Evolutionary conservation across 2,113 vertebrate species (phyloP), one percentile per base, ranked within the genome.

Genomic region (Chaetura pelagica): DNA sequence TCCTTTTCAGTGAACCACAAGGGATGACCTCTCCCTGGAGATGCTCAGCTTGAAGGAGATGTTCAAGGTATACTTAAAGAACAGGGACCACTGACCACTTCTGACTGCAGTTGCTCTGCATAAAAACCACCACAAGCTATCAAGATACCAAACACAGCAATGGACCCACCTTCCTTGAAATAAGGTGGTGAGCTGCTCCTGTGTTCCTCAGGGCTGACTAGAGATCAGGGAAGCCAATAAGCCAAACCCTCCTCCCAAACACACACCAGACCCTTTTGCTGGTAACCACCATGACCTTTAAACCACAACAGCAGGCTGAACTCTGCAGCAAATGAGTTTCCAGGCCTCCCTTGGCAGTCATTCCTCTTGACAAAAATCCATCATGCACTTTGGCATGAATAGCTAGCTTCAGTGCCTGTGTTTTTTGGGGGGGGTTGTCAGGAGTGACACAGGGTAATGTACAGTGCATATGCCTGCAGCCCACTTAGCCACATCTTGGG

Each of bases 331-430:
- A 62, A 86, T 32, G 86, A 78, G 68, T 84, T 87, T 78, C 79
- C 83, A 90, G 79, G 20, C 61, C n/a, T 93, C 85, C 71, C 72
- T 83, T 90, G 85, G 91, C 92, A 92, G 68, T 27, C 49, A 8
- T 81, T 86, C 86, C 81, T 75, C 69, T 35, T 15, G 54, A 93
- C 82, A 78, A 78, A 42, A 96, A 96, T 91, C 61, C 57, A 89
- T 90, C 83, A 81, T 9, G 49, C 69, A 16, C 85, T 94, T 86
- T 92, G 83, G 88, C 85, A 71, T 6, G n/a, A 44, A 29, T 44
- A 91, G 64, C 61, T 29, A 46, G 7, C 20, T 67, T 52, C 85
- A 72, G 73, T 7, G 2, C 5, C 84, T 49, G 21, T 38, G 62
- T 27, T 89, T 94, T 59, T 62, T 38, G 38, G 76, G 88, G 88